Conservation (phyloP, 2,888 invertebrate species). For the Pterobdella sp. region DNA sequence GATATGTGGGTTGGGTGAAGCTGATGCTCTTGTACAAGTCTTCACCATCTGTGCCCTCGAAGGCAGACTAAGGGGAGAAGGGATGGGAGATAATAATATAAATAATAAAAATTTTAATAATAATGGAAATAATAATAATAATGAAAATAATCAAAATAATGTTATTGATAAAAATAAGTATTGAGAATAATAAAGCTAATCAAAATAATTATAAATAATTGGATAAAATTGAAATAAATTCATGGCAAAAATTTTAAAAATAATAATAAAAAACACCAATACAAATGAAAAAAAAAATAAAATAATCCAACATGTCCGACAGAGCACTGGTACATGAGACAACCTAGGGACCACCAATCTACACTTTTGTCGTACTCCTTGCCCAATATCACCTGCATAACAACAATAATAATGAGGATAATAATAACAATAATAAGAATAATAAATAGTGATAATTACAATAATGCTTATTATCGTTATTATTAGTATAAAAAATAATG, state of each 20-base stretch:
- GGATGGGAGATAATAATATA: neutral
- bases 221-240: neutral
- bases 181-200: neutral
- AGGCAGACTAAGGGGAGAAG: slow-evolving; percentile 72
- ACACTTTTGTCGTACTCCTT: slow-evolving; percentile 21
- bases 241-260: neutral
- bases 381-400: slow-evolving; percentile 20
- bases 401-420: neutral
- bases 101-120: slow-evolving; percentile 12
- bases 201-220: neutral
- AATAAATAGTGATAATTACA: neutral
- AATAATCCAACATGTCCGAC: slow-evolving; percentile 19
- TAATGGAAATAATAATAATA: neutral
- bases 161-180: neutral
- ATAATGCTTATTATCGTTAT: too few species aligned
- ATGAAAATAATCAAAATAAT: slow-evolving; percentile 7
- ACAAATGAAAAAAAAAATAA: neutral
- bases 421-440: neutral
- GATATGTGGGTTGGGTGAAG: slow-evolving; percentile 96
- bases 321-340: slow-evolving; percentile 17
- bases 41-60: slow-evolving; percentile 97
- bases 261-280: neutral
- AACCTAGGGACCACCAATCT: slow-evolving; percentile 26
- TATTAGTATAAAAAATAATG: too few species aligned
- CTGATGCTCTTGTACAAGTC: slow-evolving; percentile 97